A percentile compares a stretch with the other conserved stretches of the same genome.
These are phyloP conservation scores for Sylvicapra grimmia DNA, from an alignment of 2,113 vertebrate species.

Conservation along the genomic window DNA sequence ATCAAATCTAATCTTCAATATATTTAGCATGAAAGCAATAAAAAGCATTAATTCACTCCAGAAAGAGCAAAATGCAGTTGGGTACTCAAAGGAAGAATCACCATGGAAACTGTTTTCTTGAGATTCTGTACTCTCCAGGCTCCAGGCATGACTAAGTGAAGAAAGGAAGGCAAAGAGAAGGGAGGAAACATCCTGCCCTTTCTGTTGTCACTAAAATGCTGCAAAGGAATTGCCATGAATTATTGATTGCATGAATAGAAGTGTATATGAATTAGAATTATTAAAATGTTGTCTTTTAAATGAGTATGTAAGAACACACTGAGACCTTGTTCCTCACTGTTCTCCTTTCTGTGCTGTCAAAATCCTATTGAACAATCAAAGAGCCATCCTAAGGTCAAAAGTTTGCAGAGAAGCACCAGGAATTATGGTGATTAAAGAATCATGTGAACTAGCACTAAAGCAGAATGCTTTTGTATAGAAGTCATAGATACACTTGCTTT, in stretches of 20 bases:
- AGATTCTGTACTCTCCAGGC: conserved; percentile 80
- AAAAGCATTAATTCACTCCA: conserved; percentile 76
- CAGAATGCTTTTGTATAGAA: not conserved
- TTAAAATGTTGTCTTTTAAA: conserved; percentile 55
- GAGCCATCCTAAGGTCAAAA: conserved; percentile 59
- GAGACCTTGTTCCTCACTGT: not conserved
- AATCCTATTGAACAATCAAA: conserved; percentile 56
- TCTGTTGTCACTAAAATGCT: conserved; percentile 74
- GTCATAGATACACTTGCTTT: not conserved
- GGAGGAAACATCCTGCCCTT: conserved; percentile 52
- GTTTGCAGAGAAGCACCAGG: conserved; percentile 50
- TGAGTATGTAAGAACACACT: conserved; percentile 8
- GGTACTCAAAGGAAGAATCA: conserved; percentile 81
- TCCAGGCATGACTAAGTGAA: conserved; percentile 78
- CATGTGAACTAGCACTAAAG: not conserved
- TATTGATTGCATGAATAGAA: conserved; percentile 61
- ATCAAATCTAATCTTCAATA: conserved; percentile 77
- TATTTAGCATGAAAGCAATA: conserved; percentile 81
- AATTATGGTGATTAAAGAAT: conserved; percentile 54
- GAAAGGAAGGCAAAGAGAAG: conserved; percentile 59
- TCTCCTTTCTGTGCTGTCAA: conserved; percentile 45
- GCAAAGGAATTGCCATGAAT: conserved; percentile 66
- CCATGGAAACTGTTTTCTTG: conserved; percentile 91
- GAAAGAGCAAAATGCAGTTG: conserved; percentile 74
- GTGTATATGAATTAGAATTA: conserved; percentile 63